Percentiles rank a stretch among this genome's conserved stretches.
Evolutionary conservation across 2,113 vertebrate species (phyloP).

Genomic region (Mandrillus leucophaeus): DNA sequence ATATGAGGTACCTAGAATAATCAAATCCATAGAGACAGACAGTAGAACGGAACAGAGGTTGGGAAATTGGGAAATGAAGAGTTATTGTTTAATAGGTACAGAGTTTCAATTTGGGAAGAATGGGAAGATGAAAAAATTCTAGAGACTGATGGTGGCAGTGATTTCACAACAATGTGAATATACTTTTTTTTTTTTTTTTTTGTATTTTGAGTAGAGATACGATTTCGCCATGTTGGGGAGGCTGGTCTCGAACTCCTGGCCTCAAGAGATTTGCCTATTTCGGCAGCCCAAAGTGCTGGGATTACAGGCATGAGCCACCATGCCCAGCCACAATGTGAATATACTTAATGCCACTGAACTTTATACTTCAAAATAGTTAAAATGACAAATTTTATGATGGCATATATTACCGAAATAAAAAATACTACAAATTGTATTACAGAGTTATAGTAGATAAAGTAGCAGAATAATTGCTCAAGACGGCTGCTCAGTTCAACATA

Average conservation of each 20-base stretch:
- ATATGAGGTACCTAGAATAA: neutral
- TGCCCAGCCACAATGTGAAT: neutral
- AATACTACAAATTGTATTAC: neutral
- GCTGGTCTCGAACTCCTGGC: too few relatives aligned
- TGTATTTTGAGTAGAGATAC: too few relatives aligned
- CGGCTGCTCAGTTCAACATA: constrained; percentile 15
- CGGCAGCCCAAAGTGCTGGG: too few relatives aligned
- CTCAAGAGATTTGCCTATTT: too few relatives aligned
- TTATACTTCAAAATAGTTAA: neutral
- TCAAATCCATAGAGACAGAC: neutral
- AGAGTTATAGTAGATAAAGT: neutral
- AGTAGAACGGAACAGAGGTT: neutral
- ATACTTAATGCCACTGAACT: neutral
- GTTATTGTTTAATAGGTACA: neutral
- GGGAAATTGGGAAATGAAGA: neutral
- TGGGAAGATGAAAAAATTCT: neutral
- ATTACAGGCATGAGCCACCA: too few relatives aligned
- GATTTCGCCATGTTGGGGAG: too few relatives aligned
- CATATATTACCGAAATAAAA: neutral
- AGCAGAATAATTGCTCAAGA: constrained; percentile 20
- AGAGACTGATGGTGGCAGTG: neutral
- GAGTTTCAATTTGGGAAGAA: neutral
- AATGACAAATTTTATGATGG: neutral
- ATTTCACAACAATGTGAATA: neutral
- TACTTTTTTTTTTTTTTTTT: too few relatives aligned